phyloP scores from a whole-genome alignment of 2,888 invertebrate species.

The Oligia fasciuncula region DNA sequence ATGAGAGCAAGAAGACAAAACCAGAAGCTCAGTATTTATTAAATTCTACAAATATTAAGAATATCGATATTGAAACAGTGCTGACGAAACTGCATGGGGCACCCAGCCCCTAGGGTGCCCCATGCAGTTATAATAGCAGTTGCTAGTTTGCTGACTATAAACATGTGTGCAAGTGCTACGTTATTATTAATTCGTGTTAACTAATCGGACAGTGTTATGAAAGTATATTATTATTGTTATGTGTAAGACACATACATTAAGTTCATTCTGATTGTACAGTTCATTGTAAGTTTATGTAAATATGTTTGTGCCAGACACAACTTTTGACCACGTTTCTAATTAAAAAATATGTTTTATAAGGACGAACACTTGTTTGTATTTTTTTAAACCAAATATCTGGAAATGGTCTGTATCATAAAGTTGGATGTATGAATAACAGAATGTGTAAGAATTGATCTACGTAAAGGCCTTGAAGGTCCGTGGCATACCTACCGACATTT shows the following conservation, averaged over 20 bases:
- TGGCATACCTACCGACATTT: not conserved
- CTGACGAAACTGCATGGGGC: constrained; percentile 85
- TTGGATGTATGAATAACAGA: not conserved
- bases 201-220: constrained; percentile 46
- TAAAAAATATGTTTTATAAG: constrained; percentile 59
- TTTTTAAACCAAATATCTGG: constrained; percentile 28
- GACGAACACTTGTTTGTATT: constrained; percentile 47
- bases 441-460: not conserved
- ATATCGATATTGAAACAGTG: constrained; percentile 87
- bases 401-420: not conserved
- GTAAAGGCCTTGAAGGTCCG: not conserved
- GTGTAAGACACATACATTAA: constrained; percentile 74
- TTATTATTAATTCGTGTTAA: constrained; percentile 39
- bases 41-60: constrained; percentile 82
- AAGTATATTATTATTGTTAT: constrained; percentile 65
- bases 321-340: constrained; percentile 53
- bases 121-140: constrained; percentile 30
- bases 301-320: constrained; percentile 70
- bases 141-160: constrained; percentile 37
- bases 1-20: constrained; percentile 79
- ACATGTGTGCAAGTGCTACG: constrained; percentile 44
- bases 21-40: constrained; percentile 80
- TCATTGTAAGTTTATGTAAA: constrained; percentile 45
- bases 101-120: constrained; percentile 69
- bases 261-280: constrained; percentile 58